Percentiles rank a stretch among this genome's conserved stretches.
These are phyloP conservation scores for Galago senegalensis DNA, from an alignment of 2,797 vertebrate species.

Conservation along the genomic window DNA sequence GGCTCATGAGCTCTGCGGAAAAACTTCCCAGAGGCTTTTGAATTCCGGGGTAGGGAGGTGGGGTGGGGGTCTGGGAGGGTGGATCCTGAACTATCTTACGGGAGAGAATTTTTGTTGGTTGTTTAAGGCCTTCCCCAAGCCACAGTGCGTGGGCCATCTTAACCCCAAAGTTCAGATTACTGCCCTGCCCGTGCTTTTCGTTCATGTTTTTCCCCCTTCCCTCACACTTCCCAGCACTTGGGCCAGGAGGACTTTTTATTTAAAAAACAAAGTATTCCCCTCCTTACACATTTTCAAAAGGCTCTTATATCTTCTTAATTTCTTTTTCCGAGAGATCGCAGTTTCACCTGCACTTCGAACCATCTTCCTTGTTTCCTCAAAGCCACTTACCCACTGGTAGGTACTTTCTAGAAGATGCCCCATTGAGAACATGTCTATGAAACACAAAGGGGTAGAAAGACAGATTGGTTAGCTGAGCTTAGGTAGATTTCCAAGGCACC, in stretches of 20 bases:
- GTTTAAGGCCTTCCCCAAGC: background rate
- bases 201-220: background rate
- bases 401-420: background rate
- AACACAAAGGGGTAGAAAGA: background rate
- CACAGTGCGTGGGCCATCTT: background rate
- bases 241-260: background rate
- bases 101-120: conserved; percentile 18
- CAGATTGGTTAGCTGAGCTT: background rate
- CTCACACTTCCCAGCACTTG: background rate
- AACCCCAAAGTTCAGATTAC: background rate
- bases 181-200: background rate
- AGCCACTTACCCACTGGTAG: background rate
- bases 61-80: too few relatives aligned
- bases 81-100: background rate
- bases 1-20: fast-evolving
- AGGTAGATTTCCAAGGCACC: background rate
- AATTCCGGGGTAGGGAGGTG: background rate
- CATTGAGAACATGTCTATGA: background rate
- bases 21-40: background rate
- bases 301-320: conserved; percentile 17
- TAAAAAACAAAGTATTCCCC: background rate
- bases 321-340: background rate
- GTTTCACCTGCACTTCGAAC: background rate
- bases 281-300: background rate
- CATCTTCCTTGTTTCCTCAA: conserved; percentile 5